Evolutionary conservation across 2,113 vertebrate species (phyloP).

Genomic region (Campylomormyrus tamandua): DNA sequence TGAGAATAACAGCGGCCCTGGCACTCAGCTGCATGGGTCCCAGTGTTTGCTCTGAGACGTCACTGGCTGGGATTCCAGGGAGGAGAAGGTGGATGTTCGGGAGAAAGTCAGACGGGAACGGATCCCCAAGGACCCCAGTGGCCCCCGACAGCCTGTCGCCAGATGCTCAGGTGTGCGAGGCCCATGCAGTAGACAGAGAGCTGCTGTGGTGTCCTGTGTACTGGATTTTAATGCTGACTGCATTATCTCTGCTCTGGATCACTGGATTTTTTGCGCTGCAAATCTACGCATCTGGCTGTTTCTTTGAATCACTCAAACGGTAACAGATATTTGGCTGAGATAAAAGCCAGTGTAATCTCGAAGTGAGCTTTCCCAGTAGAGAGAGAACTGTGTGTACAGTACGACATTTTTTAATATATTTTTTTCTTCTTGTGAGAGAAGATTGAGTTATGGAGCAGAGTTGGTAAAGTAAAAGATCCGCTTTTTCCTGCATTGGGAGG

Average conservation of each 20-base stretch:
- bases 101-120: neutral
- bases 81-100: neutral
- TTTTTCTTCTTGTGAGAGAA: neutral
- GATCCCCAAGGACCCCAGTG: neutral
- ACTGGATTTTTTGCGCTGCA: neutral
- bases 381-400: neutral
- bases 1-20: neutral
- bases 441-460: neutral
- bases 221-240: neutral
- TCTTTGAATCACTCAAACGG: neutral
- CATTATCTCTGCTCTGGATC: neutral
- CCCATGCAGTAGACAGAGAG: neutral
- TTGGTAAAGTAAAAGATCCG: neutral
- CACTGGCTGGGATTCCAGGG: neutral
- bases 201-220: neutral
- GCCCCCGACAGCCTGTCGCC: neutral
- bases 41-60: neutral
- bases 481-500: neutral
- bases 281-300: neutral
- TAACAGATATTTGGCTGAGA: neutral
- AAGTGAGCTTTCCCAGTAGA: neutral
- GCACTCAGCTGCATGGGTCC: neutral
- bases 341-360: neutral
- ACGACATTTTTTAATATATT: neutral
- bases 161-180: neutral